A percentile compares a stretch with the other conserved stretches of the same genome.
These are phyloP conservation scores for Acinonyx jubatus DNA, from an alignment of 2,113 vertebrate genomes.

Conservation along the genomic window DNA sequence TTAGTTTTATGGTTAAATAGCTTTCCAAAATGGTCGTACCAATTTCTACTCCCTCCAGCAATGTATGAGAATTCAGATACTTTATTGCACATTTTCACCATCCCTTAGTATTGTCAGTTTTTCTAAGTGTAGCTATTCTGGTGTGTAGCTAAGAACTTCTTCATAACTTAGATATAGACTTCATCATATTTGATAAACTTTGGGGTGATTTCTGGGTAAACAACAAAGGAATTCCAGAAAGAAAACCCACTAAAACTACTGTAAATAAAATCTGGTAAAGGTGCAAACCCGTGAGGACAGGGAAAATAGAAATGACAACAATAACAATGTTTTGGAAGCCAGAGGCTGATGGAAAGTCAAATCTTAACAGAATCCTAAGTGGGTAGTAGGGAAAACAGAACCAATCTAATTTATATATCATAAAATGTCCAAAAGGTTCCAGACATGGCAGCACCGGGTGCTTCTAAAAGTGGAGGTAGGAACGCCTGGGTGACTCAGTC, in stretches of 20 bases:
- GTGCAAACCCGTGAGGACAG: not conserved
- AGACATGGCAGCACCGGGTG: not conserved
- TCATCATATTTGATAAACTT: not conserved
- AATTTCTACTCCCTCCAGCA: not conserved
- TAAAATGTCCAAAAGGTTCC: not conserved
- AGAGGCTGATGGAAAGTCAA: not conserved
- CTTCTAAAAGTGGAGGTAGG: not conserved
- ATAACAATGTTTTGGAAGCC: not conserved
- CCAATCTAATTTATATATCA: not conserved
- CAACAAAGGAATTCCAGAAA: not conserved
- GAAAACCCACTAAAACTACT: not conserved
- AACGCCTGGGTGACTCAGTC: not conserved
- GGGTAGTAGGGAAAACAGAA: not conserved
- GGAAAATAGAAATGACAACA: not conserved
- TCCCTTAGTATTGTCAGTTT: not conserved
- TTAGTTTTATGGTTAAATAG: not conserved
- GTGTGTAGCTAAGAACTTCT: not conserved
- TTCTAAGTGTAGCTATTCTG: not conserved
- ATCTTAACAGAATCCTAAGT: not conserved
- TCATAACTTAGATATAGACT: not conserved
- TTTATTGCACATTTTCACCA: not conserved
- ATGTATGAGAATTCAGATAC: not conserved
- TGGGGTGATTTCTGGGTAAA: not conserved
- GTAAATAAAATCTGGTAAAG: not conserved
- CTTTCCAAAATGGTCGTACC: not conserved